phyloP scores from a whole-genome alignment of 2,113 vertebrate genomes.

The Phalacrocorax carbo region DNA sequence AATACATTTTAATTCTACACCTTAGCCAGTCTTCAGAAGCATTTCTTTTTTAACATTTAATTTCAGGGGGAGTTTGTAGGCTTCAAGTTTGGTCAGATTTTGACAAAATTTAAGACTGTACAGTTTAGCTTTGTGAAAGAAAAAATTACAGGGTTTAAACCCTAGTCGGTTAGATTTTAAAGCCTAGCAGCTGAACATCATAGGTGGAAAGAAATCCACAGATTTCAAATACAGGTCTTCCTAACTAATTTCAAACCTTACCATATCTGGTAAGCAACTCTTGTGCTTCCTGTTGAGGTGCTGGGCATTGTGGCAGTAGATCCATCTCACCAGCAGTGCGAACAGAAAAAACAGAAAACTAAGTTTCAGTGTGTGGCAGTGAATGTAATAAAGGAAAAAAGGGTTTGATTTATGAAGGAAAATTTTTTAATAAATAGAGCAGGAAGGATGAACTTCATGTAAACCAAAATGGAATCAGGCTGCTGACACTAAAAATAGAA shows the following conservation, averaged over 20 bases:
- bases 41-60: background rate
- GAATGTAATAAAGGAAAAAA: background rate
- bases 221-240: background rate
- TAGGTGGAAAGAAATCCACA: background rate
- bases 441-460: conserved; percentile 15
- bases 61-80: background rate
- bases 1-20: background rate
- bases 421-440: background rate
- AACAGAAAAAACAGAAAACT: background rate
- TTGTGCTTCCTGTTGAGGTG: background rate
- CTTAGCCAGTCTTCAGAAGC: background rate
- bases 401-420: background rate
- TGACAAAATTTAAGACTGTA: background rate
- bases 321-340: background rate
- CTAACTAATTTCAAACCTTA: background rate
- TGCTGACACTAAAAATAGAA: background rate
- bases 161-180: background rate
- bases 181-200: background rate
- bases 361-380: background rate
- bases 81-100: background rate
- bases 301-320: background rate
- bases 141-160: background rate
- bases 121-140: background rate
- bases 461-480: conserved; percentile 3
- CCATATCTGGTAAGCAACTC: background rate